Evolutionary conservation across 1,140 invertebrate genomes (phyloP).

Genomic region (Dreissena polymorpha): DNA sequence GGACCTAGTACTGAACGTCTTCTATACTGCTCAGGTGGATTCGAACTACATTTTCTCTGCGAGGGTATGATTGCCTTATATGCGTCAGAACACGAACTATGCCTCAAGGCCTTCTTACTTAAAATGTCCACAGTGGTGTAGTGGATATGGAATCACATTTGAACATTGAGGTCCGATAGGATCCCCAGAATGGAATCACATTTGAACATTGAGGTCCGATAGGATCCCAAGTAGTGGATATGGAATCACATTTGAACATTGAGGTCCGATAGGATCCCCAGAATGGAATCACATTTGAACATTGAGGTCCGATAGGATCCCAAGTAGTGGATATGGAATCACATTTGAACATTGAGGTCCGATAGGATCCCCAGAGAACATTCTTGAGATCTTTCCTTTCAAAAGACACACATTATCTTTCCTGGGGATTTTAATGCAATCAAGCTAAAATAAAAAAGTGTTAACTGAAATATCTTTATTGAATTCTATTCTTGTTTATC

Average conservation of each 20-base stretch:
- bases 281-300: too few relatives aligned
- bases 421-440: neutral
- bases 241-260: too few relatives aligned
- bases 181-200: neutral
- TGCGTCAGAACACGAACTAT: neutral
- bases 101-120: too few relatives aligned
- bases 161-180: neutral
- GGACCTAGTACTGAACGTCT: slow-evolving; percentile 63
- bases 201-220: neutral
- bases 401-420: neutral
- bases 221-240: neutral
- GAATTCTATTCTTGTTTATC: too few relatives aligned
- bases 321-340: too few relatives aligned
- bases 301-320: too few relatives aligned
- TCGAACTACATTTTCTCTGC: slow-evolving; percentile 69
- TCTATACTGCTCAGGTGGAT: slow-evolving; percentile 70
- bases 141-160: too few relatives aligned
- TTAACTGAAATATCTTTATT: too few relatives aligned
- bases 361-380: neutral
- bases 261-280: neutral
- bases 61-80: slow-evolving; percentile 64
- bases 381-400: neutral
- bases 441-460: neutral
- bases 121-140: too few relatives aligned
- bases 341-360: neutral